Base-by-base conservation (phyloP, 2,113 vertebrate genomes). In the Galemys pyrenaicus region DNA sequence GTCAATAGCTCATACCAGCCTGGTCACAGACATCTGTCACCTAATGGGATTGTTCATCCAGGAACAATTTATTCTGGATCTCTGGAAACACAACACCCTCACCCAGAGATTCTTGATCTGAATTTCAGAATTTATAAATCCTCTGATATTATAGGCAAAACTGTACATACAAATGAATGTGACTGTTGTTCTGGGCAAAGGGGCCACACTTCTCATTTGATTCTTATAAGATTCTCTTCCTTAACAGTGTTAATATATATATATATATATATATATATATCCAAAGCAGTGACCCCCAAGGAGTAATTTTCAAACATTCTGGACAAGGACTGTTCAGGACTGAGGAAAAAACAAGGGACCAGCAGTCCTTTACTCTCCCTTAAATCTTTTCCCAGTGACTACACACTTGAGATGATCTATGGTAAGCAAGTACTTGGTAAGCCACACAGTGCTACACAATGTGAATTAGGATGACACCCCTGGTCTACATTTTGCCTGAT, bases 401-500 rank as follows among this genome's bases (percentile, higher is more conserved):
- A 84, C 58, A 71, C 30, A 65, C 65, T 75, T 71, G 26, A 88
- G 51, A 70, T 83, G 74, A 60, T 96, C 91, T 88, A 83, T 37
- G 92, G 78, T 46, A 91, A 94, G 78, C 77, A 84, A 95, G 68
- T 64, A 62, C 87, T 87, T 92, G 77, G 49, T 95, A 79, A 62
- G 78, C 77, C 30, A 12, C 73, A 78, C 24, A 3, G 37, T 51
- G 84, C 56, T 78, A 13, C 46, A 74, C 26, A 56, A 92, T 39
- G 62, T 91, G 81, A 95, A 77, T 92, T 87, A 92, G 62, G 73
- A 74, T 92, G 92, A 90, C 85, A 94, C 37, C 80, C 54, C 58
- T 9, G 5, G 49, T 68, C 93, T 84, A 91, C 9, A 1, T 54
- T 85, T 74, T 67, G 44, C 75, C 94, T 83, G 60, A 92, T 71